A percentile compares a stretch with the other conserved stretches of the same genome.
Evolutionary conservation across 37 sponge, comb jelly and placozoan species (phyloP).

Genomic region (Spongia lamella): DNA sequence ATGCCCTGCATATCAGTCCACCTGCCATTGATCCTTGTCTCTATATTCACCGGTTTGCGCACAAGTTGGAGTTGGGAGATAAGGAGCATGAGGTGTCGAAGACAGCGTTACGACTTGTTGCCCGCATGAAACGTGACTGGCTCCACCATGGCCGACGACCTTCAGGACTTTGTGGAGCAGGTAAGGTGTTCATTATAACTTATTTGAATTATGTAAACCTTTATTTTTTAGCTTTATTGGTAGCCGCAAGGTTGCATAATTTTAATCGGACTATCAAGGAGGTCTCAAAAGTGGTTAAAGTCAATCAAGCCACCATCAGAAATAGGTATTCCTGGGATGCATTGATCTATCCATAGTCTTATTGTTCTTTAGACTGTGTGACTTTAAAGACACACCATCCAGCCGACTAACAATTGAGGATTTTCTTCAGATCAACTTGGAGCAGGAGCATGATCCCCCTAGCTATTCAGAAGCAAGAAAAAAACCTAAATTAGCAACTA

Average conservation of each 20-base stretch:
- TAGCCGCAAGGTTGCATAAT: constrained; percentile 86
- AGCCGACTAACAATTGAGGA: constrained; percentile 96
- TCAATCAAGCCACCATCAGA: constrained; percentile 80
- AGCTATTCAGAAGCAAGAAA: constrained; percentile 76
- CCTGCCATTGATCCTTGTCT: constrained; percentile 96
- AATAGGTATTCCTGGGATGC: constrained; percentile 61
- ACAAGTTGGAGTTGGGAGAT: constrained; percentile 92
- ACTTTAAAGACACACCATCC: constrained; percentile 95
- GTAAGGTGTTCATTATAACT: constrained; percentile 30
- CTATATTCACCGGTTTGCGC: constrained; percentile 96
- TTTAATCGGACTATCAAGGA: constrained; percentile 80
- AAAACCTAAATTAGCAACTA: constrained; percentile 21
- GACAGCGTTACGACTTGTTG: constrained; percentile 91
- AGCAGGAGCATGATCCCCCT: constrained; percentile 97
- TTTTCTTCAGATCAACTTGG: constrained; percentile 94
- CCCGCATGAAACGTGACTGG: constrained; percentile 99
- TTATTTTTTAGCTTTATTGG: constrained; percentile 70
- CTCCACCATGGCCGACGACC: constrained; percentile 95
- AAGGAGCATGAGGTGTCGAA: constrained; percentile 89
- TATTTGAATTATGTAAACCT: background rate
- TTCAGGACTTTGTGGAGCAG: constrained; percentile 97
- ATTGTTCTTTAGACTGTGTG: constrained; percentile 42
- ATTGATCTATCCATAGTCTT: background rate
- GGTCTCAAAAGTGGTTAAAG: constrained; percentile 82
- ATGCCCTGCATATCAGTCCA: constrained; percentile 92